Percentiles rank a stretch among this genome's conserved stretches.
These are phyloP conservation scores for Ciconia nigra DNA, from an alignment of 2,797 vertebrate species.

Conservation along the genomic window DNA sequence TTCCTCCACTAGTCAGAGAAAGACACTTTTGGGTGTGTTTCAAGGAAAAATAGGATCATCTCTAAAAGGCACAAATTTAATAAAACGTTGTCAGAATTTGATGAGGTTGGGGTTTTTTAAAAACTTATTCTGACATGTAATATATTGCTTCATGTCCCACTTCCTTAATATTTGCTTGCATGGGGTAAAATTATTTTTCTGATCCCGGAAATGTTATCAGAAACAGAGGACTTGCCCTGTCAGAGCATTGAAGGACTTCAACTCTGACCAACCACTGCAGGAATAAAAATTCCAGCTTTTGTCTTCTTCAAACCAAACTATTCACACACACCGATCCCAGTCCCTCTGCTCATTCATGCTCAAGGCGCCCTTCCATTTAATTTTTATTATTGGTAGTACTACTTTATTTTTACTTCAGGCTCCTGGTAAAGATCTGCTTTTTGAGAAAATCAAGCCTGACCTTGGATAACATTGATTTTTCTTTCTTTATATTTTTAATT, in stretches of 20 bases:
- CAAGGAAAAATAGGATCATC: not conserved
- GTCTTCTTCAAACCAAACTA: not conserved
- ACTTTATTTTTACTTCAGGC: not conserved
- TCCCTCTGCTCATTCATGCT: not conserved
- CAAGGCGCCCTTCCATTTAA: not conserved
- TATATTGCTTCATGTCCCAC: not conserved
- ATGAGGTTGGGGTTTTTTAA: not conserved
- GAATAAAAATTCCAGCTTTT: not conserved
- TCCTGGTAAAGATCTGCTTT: not conserved
- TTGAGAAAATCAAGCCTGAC: not conserved
- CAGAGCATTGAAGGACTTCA: not conserved
- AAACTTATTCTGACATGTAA: not conserved
- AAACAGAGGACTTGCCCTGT: not conserved
- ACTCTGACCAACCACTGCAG: not conserved
- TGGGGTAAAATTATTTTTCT: not conserved
- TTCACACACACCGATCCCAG: not conserved
- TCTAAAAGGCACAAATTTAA: not conserved
- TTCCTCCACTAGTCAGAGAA: not conserved
- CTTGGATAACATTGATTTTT: not conserved
- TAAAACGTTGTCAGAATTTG: not conserved
- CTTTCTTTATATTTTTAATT: not conserved
- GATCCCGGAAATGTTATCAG: not conserved
- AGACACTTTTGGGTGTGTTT: not conserved
- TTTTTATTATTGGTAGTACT: not conserved
- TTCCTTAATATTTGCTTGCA: not conserved